Conservation (phyloP, 2,888 invertebrate species). For the Maniola hyperantus region DNA sequence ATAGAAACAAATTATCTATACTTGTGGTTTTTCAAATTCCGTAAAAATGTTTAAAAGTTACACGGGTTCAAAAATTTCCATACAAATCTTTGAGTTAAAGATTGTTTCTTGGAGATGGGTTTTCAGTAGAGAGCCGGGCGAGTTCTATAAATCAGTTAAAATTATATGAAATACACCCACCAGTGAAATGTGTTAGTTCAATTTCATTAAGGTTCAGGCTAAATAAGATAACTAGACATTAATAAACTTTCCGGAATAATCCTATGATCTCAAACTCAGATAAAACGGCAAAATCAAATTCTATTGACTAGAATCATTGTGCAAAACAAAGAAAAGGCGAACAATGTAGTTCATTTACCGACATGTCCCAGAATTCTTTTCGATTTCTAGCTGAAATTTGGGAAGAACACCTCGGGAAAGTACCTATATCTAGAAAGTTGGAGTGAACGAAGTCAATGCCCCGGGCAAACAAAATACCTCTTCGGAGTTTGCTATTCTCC, state of each 20-base stretch:
- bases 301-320: slow-evolving; percentile 8
- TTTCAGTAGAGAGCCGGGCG: too few relatives aligned
- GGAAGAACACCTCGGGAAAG: slow-evolving; percentile 21
- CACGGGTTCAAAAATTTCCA: too few relatives aligned
- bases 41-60: too few relatives aligned
- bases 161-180: too few relatives aligned
- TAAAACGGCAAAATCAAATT: neutral
- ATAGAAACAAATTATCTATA: too few relatives aligned
- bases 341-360: slow-evolving; percentile 19
- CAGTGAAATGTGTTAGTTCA: too few relatives aligned
- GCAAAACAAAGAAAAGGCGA: slow-evolving; percentile 5
- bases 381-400: slow-evolving; percentile 18
- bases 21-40: too few relatives aligned
- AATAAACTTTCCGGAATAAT: neutral
- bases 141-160: too few relatives aligned
- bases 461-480: slow-evolving; percentile 29
- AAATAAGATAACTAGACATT: too few relatives aligned
- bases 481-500: slow-evolving; percentile 30
- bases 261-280: neutral
- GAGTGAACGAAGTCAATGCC: slow-evolving; percentile 27
- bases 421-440: slow-evolving; percentile 24
- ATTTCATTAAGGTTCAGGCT: too few relatives aligned
- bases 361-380: slow-evolving; percentile 21
- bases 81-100: too few relatives aligned
- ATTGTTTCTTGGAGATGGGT: too few relatives aligned